Percentiles rank a stretch among this genome's conserved stretches.
Evolutionary conservation across 1,140 invertebrate species (phyloP).

Genomic region (Muscidifurax raptorellus): DNA sequence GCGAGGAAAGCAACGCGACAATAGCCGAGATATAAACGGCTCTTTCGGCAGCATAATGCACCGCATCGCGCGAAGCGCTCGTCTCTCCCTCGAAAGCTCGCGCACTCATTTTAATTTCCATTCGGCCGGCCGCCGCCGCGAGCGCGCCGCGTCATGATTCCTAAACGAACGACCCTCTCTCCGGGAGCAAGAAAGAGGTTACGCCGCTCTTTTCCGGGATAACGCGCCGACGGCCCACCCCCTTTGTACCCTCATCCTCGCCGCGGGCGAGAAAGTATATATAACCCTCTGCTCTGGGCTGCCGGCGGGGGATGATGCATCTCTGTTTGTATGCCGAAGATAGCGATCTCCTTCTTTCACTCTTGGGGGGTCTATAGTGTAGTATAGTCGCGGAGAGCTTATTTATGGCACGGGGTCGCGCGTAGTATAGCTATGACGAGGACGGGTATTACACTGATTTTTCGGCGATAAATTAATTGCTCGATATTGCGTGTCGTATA

Average conservation of each 20-base stretch:
- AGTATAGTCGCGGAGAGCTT: neutral
- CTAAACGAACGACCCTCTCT: constrained; percentile 67
- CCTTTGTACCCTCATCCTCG: constrained; percentile 41
- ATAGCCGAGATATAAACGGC: neutral
- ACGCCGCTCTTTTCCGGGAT: constrained; percentile 55
- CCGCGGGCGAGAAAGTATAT: constrained; percentile 38
- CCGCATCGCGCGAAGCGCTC: neutral
- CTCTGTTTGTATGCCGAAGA: constrained; percentile 43
- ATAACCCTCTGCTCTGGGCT: constrained; percentile 18
- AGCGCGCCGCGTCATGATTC: constrained; percentile 4
- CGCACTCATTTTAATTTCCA: constrained; percentile 59
- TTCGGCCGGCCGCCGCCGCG: neutral
- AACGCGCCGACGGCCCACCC: constrained; percentile 49
- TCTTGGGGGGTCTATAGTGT: neutral
- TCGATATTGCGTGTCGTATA: neutral
- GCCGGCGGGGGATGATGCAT: constrained; percentile 36
- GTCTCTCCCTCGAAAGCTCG: constrained; percentile 52
- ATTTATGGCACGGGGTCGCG: constrained; percentile 29
- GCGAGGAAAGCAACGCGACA: neutral
- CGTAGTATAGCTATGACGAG: neutral
- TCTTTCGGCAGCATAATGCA: neutral
- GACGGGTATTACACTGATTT: constrained; percentile 7
- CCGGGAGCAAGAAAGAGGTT: constrained; percentile 48
- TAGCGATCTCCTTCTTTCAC: constrained; percentile 25
- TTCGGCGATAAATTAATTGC: constrained; percentile 35